These are phyloP conservation scores for Brenthis daphne DNA, from an alignment of 2,888 invertebrate species.

Conservation along the genomic window DNA sequence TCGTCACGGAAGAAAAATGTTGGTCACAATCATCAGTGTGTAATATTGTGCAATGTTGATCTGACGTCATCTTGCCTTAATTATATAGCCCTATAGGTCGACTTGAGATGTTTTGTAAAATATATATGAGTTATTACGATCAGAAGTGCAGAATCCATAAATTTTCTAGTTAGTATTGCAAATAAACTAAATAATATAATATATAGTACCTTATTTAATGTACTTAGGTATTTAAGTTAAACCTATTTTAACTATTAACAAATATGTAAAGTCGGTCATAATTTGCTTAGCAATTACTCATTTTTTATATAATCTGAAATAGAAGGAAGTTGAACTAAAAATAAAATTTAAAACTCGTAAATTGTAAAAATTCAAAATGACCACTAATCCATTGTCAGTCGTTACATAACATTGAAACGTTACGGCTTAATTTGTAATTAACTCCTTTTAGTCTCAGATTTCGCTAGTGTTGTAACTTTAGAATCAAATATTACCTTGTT, in stretches of 20 bases:
- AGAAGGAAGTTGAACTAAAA: neutral
- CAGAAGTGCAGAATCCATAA: no score
- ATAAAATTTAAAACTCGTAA: neutral
- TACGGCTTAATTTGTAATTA: slow-evolving; percentile 11
- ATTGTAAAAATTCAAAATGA: no score
- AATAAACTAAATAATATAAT: no score
- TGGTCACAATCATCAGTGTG: slow-evolving; percentile 16
- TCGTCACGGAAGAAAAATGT: slow-evolving; percentile 21
- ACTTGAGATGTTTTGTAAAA: neutral
- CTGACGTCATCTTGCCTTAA: slow-evolving; percentile 14
- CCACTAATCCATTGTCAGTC: neutral
- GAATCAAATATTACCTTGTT: neutral
- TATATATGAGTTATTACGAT: neutral
- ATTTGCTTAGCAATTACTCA: no score
- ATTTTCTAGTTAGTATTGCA: no score
- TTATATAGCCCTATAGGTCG: slow-evolving; percentile 7
- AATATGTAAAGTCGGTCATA: no score
- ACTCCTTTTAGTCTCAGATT: neutral
- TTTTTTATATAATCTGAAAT: no score
- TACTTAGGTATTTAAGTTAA: no score
- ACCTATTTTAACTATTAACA: no score
- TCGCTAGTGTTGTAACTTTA: slow-evolving; percentile 9
- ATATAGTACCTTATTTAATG: no score
- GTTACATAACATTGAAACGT: slow-evolving; percentile 11
- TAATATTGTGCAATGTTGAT: slow-evolving; percentile 26